These are phyloP conservation scores for Stegodyphus mimosarum DNA, from an alignment of 1,140 invertebrate genomes.

Conservation along the genomic window DNA sequence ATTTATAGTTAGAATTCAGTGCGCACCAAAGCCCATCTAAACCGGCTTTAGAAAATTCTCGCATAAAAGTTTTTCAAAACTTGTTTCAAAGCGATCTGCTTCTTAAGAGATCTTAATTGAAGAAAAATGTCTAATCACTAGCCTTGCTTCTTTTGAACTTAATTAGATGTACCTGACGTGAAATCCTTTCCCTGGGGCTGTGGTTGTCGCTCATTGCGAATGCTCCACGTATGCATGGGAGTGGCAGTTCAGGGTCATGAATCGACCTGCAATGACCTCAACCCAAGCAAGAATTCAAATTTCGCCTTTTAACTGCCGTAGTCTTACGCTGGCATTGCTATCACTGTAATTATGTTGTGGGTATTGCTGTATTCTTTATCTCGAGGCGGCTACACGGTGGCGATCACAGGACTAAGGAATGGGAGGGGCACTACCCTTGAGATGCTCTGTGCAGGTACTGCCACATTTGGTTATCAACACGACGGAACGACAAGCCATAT, in stretches of 20 bases:
- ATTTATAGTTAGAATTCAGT: conserved; percentile 44
- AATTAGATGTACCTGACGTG: conserved; percentile 53
- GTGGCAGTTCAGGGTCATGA: conserved; percentile 59
- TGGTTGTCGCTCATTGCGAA: conserved; percentile 53
- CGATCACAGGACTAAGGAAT: background rate
- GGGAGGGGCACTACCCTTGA: conserved; percentile 6
- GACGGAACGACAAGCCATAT: too few species aligned
- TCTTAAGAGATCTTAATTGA: conserved; percentile 59
- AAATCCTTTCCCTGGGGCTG: conserved; percentile 36
- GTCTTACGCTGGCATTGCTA: conserved; percentile 49
- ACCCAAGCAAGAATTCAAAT: conserved; percentile 52
- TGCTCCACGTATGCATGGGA: conserved; percentile 40
- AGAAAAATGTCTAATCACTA: conserved; percentile 55
- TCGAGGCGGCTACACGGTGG: conserved; percentile 46
- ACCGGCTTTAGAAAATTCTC: conserved; percentile 38
- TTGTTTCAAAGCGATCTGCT: conserved; percentile 30
- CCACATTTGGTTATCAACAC: too few species aligned
- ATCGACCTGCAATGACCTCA: conserved; percentile 54
- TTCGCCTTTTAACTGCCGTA: conserved; percentile 52
- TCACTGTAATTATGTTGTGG: conserved; percentile 51
- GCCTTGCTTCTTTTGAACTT: conserved; percentile 48
- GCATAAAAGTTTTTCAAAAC: conserved; percentile 51
- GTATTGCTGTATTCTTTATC: conserved; percentile 30
- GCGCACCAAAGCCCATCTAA: background rate
- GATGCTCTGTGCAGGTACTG: too few species aligned